These are phyloP conservation scores for Erythrolamprus reginae DNA, from an alignment of 2,113 vertebrate genomes.

Conservation along the genomic window DNA sequence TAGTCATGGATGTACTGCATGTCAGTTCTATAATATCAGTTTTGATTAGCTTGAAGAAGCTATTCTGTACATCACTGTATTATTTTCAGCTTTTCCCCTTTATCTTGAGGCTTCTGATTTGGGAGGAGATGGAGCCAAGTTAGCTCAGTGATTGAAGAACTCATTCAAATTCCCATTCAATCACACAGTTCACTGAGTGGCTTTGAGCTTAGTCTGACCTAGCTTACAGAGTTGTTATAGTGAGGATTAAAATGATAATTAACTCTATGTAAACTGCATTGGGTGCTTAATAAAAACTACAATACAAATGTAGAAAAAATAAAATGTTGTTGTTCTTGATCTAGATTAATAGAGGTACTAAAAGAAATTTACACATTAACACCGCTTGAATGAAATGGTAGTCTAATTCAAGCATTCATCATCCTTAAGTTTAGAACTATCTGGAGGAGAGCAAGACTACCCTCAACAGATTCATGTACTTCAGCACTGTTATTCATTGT, in stretches of 20 bases:
- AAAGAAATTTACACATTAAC: not conserved
- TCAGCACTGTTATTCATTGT: not conserved
- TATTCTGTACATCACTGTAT: not conserved
- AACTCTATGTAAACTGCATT: not conserved
- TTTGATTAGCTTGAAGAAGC: not conserved
- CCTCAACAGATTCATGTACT: not conserved
- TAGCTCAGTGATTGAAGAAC: not conserved
- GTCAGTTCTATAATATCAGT: not conserved
- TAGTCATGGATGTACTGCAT: not conserved
- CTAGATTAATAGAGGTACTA: not conserved
- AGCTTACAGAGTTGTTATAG: not conserved
- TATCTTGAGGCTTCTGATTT: not conserved
- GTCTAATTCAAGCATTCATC: not conserved
- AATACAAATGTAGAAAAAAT: not conserved
- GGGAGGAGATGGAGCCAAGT: not conserved
- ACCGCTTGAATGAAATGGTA: not conserved
- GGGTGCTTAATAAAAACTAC: not conserved
- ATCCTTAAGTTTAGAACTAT: not conserved
- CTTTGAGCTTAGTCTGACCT: not conserved
- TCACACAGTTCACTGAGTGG: not conserved
- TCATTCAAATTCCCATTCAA: not conserved
- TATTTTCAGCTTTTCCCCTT: not conserved
- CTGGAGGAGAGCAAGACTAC: not conserved
- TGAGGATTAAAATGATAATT: not conserved
- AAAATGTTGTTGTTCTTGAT: not conserved